Evolutionary conservation across 2,888 invertebrate species (phyloP), one percentile per base, ranked within the genome.

Genomic region (Antitype chi): DNA sequence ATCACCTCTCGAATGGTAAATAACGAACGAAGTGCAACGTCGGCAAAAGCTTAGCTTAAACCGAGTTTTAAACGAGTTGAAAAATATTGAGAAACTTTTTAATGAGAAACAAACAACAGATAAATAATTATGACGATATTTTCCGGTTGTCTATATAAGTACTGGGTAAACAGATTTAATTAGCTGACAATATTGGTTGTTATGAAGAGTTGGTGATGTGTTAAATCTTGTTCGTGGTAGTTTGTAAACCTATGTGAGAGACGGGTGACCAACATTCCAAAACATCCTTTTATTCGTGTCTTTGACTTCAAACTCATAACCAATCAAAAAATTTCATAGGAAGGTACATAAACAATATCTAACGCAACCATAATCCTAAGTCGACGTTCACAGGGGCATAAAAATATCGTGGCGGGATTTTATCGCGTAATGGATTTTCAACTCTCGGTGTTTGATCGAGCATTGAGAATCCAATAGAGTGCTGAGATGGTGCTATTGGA

Each of bases 31-130:
- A 71, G 38, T 74, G 83, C 82, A 81, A 71, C 71, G 52, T 76
- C 57, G 25, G 68, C 49, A 49, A 57, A 68, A 64, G 49, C 76
- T 68, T 25, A 47, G 64, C 43, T 67, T 52, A 66, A 38, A 47
- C 52, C 20, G 59, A 38, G 52, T 74, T 70, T 67, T 28, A 9
- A 53, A 38, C 64, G 57, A 74, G 64, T 71, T 66, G 53, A 71
- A 77, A 76, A 85, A 77, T 64, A 59, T 23, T 47, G 47, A 60
- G 17, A 74, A 73, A 83, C 77, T 85, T 76, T 82, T 76, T 81
- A 83, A 85, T 83, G 74, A 80, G 70, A 81, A 81, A 70, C 73
- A 84, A 82, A 81, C 67, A 85, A 63, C 57, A 49, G 55, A 15
- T 7, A 47, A 59, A 53, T 74, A n/a, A 59, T 74, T 28, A 84